Percentiles rank a stretch among this genome's conserved stretches.
These are phyloP conservation scores for Sciurus niger DNA, from an alignment of 2,113 vertebrate species.

Conservation along the genomic window DNA sequence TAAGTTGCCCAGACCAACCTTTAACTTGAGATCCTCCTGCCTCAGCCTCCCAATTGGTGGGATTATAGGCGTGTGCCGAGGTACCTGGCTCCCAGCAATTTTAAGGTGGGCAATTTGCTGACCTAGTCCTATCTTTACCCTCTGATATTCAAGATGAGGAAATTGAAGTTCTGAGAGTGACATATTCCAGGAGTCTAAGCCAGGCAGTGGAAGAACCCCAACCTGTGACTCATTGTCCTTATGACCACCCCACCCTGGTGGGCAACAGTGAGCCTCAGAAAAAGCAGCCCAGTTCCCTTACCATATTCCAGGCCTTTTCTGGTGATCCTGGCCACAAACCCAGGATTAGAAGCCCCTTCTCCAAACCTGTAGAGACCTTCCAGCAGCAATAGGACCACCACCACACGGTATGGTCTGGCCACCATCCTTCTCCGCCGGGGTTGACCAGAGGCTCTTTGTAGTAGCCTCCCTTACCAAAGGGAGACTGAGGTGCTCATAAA, in stretches of 20 bases:
- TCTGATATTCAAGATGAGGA: neutral
- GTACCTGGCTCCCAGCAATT: neutral
- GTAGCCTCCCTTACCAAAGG: neutral
- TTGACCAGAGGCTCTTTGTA: neutral
- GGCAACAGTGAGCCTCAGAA: neutral
- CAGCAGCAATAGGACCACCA: neutral
- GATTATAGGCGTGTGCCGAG: too few relatives aligned
- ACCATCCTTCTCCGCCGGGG: neutral
- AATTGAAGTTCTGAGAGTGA: neutral
- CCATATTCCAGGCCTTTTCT: slow-evolving; percentile 70
- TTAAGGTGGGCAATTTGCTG: neutral
- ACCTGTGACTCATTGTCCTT: neutral
- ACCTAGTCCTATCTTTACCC: neutral
- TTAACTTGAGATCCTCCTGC: neutral
- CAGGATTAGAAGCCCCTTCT: slow-evolving; percentile 60
- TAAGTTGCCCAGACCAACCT: neutral
- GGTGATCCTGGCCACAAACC: slow-evolving; percentile 61
- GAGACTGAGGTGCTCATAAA: slow-evolving; percentile 22
- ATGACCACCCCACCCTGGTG: neutral
- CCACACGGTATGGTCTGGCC: neutral
- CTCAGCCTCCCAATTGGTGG: neutral
- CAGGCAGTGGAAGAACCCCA: neutral
- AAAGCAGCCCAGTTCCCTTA: slow-evolving; percentile 40
- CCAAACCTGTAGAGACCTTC: slow-evolving; percentile 2
- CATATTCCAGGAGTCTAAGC: neutral